A percentile compares a stretch with the other conserved stretches of the same genome.
These are phyloP conservation scores for Pelagia noctiluca DNA, from an alignment of 30 jellyfish, hydroid and myxozoan species.

Conservation along the genomic window DNA sequence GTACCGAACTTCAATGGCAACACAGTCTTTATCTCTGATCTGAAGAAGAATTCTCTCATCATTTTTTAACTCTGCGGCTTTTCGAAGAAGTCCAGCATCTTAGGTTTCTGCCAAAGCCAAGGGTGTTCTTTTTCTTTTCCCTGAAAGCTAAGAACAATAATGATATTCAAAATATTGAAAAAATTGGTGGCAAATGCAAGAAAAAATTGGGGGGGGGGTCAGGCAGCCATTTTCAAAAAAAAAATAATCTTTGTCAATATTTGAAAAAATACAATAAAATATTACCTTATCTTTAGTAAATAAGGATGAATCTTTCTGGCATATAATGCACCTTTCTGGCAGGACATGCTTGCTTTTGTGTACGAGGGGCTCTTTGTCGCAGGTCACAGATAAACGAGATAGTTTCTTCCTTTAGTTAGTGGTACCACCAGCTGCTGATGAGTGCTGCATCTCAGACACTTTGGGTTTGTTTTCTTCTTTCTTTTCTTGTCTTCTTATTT, in stretches of 20 bases:
- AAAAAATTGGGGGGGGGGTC: background rate
- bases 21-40: slow-evolving; percentile 18
- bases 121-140: background rate
- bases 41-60: slow-evolving; percentile 23
- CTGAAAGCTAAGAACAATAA: background rate
- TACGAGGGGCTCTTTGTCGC: background rate
- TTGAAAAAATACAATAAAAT: no score
- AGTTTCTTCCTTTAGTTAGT: no score
- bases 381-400: background rate
- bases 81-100: slow-evolving; percentile 16
- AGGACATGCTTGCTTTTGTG: slow-evolving; percentile 19
- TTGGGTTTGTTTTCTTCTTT: background rate
- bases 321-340: slow-evolving; percentile 29
- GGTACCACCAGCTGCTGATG: no score
- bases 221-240: background rate
- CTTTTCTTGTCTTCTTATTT: background rate
- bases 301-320: slow-evolving; percentile 4
- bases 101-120: background rate
- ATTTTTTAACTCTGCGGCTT: slow-evolving; percentile 16
- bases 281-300: slow-evolving; percentile 12
- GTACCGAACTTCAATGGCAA: slow-evolving; percentile 35
- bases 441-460: no score
- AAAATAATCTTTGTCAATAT: background rate
- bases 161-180: background rate
- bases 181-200: background rate